phyloP scores from a whole-genome alignment of 2,888 invertebrate genomes.

The Agrotis ipsilon region DNA sequence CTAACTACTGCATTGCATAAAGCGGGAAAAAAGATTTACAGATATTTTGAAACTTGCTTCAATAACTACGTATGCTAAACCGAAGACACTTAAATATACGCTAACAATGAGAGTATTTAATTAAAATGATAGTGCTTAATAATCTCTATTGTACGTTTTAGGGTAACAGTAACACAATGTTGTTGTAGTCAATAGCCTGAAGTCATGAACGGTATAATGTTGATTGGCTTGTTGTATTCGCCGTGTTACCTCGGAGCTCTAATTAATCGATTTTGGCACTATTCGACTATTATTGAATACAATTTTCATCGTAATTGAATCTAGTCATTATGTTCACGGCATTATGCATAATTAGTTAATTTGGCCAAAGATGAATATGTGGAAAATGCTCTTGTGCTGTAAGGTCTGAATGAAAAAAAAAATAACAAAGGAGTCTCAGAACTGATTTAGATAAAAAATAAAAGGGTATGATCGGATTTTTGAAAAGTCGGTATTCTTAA shows the following conservation, averaged over 20 bases:
- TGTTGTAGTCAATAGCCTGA: slow-evolving; percentile 43
- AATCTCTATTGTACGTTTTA: slow-evolving; percentile 32
- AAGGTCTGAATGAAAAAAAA: no score
- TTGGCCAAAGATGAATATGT: not conserved
- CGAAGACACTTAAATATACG: slow-evolving; percentile 29
- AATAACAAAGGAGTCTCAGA: no score
- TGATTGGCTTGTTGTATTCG: slow-evolving; percentile 45
- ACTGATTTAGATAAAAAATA: no score
- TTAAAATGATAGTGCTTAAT: no score
- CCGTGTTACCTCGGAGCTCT: slow-evolving; percentile 5
- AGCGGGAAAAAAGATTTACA: no score
- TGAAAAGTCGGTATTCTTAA: no score
- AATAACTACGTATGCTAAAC: not conserved
- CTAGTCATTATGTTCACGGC: not conserved
- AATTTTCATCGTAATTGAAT: not conserved
- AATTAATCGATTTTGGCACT: not conserved
- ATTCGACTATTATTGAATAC: not conserved
- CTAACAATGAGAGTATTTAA: slow-evolving; percentile 22
- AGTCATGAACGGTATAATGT: slow-evolving; percentile 45
- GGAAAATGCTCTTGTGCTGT: not conserved
- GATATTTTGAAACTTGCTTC: not conserved
- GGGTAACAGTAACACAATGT: slow-evolving; percentile 40
- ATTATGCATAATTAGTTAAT: not conserved
- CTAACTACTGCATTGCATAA: not conserved
- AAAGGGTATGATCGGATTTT: no score